phyloP scores from a whole-genome alignment of 1,140 invertebrate genomes.

The Trichonephila inaurata region DNA sequence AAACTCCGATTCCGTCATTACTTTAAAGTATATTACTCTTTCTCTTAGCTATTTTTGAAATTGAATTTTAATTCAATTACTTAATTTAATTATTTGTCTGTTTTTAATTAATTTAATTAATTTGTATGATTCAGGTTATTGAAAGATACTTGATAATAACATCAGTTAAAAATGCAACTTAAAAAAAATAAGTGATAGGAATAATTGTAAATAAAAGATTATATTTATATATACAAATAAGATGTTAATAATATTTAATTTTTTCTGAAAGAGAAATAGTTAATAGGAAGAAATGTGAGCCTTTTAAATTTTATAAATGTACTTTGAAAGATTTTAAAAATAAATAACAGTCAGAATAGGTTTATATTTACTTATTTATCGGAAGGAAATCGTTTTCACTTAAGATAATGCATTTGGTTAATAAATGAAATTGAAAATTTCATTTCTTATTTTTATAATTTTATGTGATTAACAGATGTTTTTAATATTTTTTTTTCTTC shows the following conservation, averaged over 20 bases:
- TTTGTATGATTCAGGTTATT: conserved; percentile 2
- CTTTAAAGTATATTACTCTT: not conserved
- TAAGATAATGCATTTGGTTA: not conserved
- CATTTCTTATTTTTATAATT: no score
- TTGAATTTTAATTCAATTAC: no score
- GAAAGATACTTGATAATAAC: conserved; percentile 3
- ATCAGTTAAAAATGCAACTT: not conserved
- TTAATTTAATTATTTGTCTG: not conserved
- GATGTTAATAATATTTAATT: not conserved
- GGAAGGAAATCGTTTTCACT: not conserved
- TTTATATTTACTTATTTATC: not conserved
- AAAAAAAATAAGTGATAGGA: not conserved
- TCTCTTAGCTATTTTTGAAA: not conserved
- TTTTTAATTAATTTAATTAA: not conserved
- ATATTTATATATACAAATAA: not conserved
- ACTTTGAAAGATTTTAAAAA: not conserved
- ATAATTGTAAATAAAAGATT: not conserved
- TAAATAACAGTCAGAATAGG: not conserved
- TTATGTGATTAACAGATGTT: no score
- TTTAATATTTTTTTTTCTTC: no score
- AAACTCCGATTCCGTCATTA: not conserved
- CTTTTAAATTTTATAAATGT: not conserved
- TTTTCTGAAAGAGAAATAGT: not conserved
- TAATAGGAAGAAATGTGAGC: not conserved
- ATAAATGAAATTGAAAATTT: no score